Percentiles rank a stretch among this genome's conserved stretches.
Conservation (phyloP, 2,113 vertebrate genomes). For the Anseranas semipalmata region DNA sequence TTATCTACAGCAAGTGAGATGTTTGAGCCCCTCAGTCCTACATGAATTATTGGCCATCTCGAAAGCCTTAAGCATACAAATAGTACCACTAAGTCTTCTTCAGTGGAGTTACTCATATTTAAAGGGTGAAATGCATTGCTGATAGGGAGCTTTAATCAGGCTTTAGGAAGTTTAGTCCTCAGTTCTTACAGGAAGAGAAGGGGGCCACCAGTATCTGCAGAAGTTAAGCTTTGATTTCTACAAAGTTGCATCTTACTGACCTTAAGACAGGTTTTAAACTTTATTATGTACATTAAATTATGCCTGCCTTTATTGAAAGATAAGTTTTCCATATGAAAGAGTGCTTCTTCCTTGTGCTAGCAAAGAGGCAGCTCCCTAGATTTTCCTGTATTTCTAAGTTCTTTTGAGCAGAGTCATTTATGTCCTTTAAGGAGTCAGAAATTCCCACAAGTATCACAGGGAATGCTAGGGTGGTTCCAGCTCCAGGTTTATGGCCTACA, state of each 20-base stretch:
- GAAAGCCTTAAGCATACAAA: neutral
- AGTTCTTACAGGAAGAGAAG: neutral
- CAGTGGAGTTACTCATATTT: neutral
- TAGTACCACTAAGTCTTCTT: neutral
- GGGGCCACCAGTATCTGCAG: neutral
- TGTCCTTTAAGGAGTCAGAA: neutral
- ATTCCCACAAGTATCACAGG: neutral
- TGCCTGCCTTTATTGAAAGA: neutral
- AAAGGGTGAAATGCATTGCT: neutral
- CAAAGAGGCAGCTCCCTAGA: too few species aligned
- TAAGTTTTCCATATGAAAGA: neutral
- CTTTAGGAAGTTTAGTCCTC: neutral
- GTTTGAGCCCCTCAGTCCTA: neutral
- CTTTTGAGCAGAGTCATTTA: neutral
- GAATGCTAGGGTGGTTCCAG: neutral
- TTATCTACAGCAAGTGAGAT: neutral
- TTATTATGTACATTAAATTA: neutral
- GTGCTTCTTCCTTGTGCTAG: neutral
- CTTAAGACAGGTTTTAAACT: neutral
- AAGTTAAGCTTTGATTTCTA: neutral
- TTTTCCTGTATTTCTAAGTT: neutral
- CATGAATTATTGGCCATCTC: neutral
- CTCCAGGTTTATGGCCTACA: neutral
- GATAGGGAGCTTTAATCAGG: neutral
- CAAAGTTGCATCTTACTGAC: neutral